A percentile compares a stretch with the other conserved stretches of the same genome.
Conservation (phyloP, 2,113 vertebrate species). For the Kryptolebias marmoratus region DNA sequence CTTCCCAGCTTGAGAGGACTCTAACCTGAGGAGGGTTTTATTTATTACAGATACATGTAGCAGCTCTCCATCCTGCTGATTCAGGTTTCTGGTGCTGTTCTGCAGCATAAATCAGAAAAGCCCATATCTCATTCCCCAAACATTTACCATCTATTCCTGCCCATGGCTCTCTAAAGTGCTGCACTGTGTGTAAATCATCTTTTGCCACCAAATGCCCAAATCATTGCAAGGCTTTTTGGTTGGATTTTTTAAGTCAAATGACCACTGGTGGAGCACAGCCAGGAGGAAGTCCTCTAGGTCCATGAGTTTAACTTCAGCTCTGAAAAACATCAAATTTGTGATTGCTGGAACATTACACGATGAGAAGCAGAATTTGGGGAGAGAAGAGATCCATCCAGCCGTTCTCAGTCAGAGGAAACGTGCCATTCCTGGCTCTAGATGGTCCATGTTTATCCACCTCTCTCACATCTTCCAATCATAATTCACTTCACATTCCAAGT, state of each 20-base stretch:
- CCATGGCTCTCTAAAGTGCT: constrained; percentile 30
- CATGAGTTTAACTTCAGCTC: constrained; percentile 39
- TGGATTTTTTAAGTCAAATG: constrained; percentile 30
- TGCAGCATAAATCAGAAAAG: constrained; percentile 66
- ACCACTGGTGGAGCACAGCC: constrained; percentile 21
- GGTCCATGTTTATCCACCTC: constrained; percentile 43
- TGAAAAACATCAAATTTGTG: constrained; percentile 56
- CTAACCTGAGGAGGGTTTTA: constrained; percentile 57
- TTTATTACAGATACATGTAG: constrained; percentile 57
- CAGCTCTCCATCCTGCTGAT: constrained; percentile 62
- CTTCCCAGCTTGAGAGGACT: constrained; percentile 28
- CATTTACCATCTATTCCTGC: constrained; percentile 33
- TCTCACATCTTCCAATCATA: constrained; percentile 30
- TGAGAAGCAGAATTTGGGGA: constrained; percentile 53
- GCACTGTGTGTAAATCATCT: constrained; percentile 46
- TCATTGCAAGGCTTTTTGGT: constrained; percentile 17
- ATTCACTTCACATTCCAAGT: constrained; percentile 14
- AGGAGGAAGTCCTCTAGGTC: constrained; percentile 9
- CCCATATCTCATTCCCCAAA: constrained; percentile 25
- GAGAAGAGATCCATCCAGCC: constrained; percentile 51
- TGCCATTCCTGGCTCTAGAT: constrained; percentile 41
- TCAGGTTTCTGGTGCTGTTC: constrained; percentile 60
- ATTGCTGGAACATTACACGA: constrained; percentile 53
- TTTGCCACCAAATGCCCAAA: constrained; percentile 19
- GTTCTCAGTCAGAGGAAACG: constrained; percentile 28